Evolutionary conservation across 1,140 invertebrate genomes (phyloP).

Genomic region (Holotrichia oblita): DNA sequence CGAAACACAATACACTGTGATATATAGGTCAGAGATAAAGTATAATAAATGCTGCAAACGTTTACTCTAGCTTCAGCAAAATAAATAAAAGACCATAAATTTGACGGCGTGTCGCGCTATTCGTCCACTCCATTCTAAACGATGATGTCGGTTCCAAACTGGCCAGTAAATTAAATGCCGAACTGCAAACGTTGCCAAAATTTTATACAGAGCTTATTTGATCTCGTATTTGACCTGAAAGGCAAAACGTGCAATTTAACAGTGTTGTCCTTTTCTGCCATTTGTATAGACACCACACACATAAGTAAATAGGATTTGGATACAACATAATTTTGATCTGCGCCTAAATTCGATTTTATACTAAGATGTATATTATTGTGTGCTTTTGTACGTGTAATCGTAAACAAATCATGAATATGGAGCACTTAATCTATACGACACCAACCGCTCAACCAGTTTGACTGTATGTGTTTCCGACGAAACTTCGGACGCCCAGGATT

Average conservation of each 20-base stretch:
- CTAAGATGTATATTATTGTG: not conserved
- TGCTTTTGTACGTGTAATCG: not conserved
- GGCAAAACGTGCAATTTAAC: not conserved
- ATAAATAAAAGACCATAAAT: conserved; percentile 9
- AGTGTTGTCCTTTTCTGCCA: not conserved
- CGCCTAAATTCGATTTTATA: no score
- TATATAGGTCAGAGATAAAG: conserved; percentile 20
- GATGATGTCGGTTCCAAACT: not conserved
- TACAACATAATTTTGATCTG: not conserved
- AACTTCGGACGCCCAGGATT: not conserved
- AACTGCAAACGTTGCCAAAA: conserved; percentile 29
- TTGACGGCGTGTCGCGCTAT: not conserved
- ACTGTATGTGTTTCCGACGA: not conserved
- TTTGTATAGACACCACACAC: not conserved
- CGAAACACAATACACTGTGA: not conserved
- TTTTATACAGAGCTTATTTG: not conserved
- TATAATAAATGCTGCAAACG: not conserved
- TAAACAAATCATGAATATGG: conserved; percentile 30
- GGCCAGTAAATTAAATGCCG: not conserved
- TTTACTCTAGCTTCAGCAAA: not conserved
- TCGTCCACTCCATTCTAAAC: not conserved
- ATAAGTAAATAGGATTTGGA: no score
- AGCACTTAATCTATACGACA: conserved; percentile 16
- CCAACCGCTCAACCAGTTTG: not conserved
- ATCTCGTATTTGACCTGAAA: not conserved